Conservation (phyloP, 2,888 invertebrate species). For the Artemia sp. region DNA sequence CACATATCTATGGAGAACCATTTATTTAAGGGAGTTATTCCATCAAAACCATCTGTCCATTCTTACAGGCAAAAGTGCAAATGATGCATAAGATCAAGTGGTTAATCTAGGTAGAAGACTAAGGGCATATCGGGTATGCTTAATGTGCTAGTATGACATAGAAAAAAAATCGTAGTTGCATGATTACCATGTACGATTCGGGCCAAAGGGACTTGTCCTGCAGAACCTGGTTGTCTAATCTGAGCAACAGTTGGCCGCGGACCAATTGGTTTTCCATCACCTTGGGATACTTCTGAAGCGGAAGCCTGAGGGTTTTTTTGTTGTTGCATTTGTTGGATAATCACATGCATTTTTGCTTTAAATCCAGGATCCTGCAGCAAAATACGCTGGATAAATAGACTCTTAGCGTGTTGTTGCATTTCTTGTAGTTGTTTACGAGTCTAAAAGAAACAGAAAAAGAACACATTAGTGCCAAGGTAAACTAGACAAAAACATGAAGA, state of each 20-base stretch:
- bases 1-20: no score
- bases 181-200: background rate
- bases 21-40: no score
- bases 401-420: slow-evolving; percentile 12
- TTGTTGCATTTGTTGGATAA: slow-evolving; percentile 6
- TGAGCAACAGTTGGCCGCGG: background rate
- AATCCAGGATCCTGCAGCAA: slow-evolving; percentile 1
- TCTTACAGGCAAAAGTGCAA: no score
- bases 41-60: no score
- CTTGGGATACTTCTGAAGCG: background rate
- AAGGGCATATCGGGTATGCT: no score
- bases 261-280: background rate
- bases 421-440: slow-evolving; percentile 6
- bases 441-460: background rate
- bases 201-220: slow-evolving; percentile 4
- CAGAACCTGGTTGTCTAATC: background rate
- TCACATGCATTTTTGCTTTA: slow-evolving; percentile 4
- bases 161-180: no score
- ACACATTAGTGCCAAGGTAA: no score
- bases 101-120: no score
- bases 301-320: background rate
- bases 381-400: slow-evolving; percentile 2
- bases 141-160: no score
- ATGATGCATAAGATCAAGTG: no score
- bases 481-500: no score